These are phyloP conservation scores for Marcusenius ussheri DNA, from an alignment of 2,113 vertebrate species.

Conservation along the genomic window DNA sequence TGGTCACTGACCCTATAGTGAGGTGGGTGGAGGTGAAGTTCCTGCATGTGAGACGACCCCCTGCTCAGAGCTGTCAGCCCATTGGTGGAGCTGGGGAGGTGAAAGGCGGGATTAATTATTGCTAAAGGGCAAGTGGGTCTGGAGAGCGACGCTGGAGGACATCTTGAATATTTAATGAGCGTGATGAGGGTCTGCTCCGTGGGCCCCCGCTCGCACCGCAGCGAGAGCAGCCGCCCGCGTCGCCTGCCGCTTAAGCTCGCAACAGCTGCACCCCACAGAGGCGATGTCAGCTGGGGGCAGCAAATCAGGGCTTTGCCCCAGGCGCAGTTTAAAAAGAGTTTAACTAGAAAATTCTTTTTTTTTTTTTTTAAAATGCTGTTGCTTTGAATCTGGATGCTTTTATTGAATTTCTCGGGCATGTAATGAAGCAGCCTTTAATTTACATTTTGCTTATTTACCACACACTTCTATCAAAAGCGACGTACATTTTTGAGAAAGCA, in stretches of 20 bases:
- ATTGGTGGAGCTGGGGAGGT: neutral
- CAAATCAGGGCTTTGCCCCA: slow-evolving; percentile 6
- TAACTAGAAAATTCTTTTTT: slow-evolving; percentile 26
- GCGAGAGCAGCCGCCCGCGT: neutral
- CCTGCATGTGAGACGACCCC: neutral
- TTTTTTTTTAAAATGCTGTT: slow-evolving; percentile 21
- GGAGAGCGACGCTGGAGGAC: slow-evolving; percentile 43
- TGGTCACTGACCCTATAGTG: neutral
- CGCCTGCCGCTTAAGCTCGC: neutral
- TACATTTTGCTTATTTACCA: neutral
- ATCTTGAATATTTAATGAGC: slow-evolving; percentile 52
- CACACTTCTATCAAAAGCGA: neutral
- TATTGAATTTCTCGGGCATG: neutral
- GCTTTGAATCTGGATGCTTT: neutral
- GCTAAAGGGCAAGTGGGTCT: slow-evolving; percentile 45
- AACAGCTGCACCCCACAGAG: neutral
- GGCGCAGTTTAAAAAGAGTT: slow-evolving; percentile 24
- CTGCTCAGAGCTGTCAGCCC: neutral
- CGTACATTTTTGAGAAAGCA: neutral
- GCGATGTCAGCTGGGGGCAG: neutral
- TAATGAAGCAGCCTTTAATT: neutral
- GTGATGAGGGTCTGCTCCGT: slow-evolving; percentile 34
- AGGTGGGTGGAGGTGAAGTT: neutral
- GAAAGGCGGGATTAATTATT: slow-evolving; percentile 57
- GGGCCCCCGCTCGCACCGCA: no score